Percentiles rank a stretch among this genome's conserved stretches.
These are phyloP conservation scores for Solea senegalensis DNA, from an alignment of 2,113 vertebrate species.

Conservation along the genomic window DNA sequence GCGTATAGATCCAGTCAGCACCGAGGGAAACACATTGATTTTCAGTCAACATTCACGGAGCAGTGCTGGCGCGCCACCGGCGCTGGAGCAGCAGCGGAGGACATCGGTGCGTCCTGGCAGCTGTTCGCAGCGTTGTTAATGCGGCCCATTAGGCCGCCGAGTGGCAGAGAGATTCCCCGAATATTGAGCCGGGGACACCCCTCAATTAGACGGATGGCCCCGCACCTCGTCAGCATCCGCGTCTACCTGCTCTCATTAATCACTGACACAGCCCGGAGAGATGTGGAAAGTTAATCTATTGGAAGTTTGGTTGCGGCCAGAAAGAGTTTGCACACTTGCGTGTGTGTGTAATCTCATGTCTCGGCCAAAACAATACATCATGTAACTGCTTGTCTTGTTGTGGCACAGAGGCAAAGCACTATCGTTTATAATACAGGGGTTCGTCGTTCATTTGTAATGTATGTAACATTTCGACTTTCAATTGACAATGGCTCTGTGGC, in stretches of 20 bases:
- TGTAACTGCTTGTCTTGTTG: no score
- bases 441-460: no score
- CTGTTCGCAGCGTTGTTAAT: conserved; percentile 74
- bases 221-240: conserved; percentile 76
- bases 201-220: conserved; percentile 79
- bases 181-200: conserved; percentile 82
- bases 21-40: conserved; percentile 78
- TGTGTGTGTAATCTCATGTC: neutral
- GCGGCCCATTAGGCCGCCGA: conserved; percentile 79
- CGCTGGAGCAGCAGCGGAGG: conserved; percentile 55
- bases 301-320: conserved; percentile 53
- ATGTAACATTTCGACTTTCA: no score
- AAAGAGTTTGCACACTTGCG: conserved; percentile 30
- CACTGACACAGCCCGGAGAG: conserved; percentile 63
- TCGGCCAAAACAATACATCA: no score
- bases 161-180: conserved; percentile 79
- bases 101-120: conserved; percentile 74
- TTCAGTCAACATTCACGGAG: conserved; percentile 68
- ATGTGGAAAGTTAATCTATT: conserved; percentile 61
- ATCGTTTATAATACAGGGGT: no score
- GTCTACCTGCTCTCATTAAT: conserved; percentile 70
- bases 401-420: no score
- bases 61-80: conserved; percentile 57
- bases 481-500: no score
- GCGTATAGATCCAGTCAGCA: conserved; percentile 79